Evolutionary conservation across 2,113 vertebrate species (phyloP), one percentile per base, ranked within the genome.

Genomic region (Excalfactoria chinensis): DNA sequence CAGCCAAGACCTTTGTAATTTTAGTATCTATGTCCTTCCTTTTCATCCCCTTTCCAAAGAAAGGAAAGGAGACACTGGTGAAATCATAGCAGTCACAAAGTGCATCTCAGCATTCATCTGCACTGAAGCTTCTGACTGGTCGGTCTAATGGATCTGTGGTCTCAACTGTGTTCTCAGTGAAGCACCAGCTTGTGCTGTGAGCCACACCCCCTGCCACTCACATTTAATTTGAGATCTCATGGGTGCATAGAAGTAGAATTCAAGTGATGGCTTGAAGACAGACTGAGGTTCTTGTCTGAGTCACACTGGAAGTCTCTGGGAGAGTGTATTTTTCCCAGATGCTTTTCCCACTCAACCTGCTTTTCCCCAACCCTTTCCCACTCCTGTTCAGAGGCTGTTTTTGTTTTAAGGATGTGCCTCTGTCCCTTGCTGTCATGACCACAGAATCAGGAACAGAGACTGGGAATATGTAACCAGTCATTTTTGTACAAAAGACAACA

Each of bases 231-330:
- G 71, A 83, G 55, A 80, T 32, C 75, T 83, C 20, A 11, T 88
- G 85, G 68, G 51, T 90, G 56, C 72, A 26, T 11, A 89, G 49
- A 85, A 85, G 84, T 75, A 71, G 48, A 88, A 93, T 79, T 93
- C 72, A 93, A 88, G 92, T 95, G 93, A 91, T 89, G 91, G 71
- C 90, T 89, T 85, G 85, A 95, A 93, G 82, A 93, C 70, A 92
- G 74, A 62, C 78, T 83, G 84, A 48, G 58, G 74, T 82, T 93
- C 58, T 68, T 4, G 0, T 77, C 89, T 95, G 91, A 95, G 75
- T 95, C 88, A 95, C 37, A 18, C 28, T 91, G 63, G 68, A 91
- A 88, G 37, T 77, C 64, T 85, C 37, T 63, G 83, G 72, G 92
- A 96, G 85, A 94, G 11, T 0, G 0, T 63, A 30, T 66, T 89